Conservation (phyloP, 2,797 vertebrate genomes). For the Cyprinodon diabolis region DNA sequence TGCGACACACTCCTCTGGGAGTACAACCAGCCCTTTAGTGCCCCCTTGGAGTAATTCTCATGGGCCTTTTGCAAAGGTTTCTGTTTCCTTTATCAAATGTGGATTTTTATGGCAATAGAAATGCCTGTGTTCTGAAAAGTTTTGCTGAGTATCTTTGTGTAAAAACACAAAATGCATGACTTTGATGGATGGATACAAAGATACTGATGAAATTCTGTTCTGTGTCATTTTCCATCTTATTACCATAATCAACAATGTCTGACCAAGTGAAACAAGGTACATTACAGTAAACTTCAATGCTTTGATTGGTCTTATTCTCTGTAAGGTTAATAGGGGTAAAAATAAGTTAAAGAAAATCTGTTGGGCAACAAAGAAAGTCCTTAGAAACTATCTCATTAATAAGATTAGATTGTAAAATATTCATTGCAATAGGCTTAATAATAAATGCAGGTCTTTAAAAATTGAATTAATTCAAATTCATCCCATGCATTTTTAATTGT, state of each 20-base stretch:
- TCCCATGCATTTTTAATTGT: conserved; percentile 71
- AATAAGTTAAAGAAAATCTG: conserved; percentile 54
- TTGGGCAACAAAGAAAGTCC: conserved; percentile 56
- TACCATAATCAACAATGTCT: background rate
- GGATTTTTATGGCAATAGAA: background rate
- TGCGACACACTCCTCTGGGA: too few species aligned
- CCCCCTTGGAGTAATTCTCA: background rate
- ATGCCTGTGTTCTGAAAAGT: background rate
- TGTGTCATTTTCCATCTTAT: too few species aligned
- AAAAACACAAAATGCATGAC: background rate
- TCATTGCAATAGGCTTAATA: conserved; percentile 77
- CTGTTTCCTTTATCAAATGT: background rate
- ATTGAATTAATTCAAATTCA: conserved; percentile 74
- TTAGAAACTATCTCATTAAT: conserved; percentile 63
- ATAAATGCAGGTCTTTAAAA: conserved; percentile 78
- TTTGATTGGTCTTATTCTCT: conserved; percentile 8
- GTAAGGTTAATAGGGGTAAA: conserved; percentile 35
- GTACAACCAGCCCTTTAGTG: background rate
- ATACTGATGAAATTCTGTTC: too few species aligned
- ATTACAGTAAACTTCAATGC: background rate
- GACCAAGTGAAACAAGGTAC: conserved; percentile 20
- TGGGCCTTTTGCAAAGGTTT: background rate
- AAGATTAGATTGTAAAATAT: conserved; percentile 78
- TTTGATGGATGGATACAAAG: too few species aligned
- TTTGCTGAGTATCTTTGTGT: background rate